Percentiles rank a stretch among this genome's conserved stretches.
Evolutionary conservation across 2,113 vertebrate genomes (phyloP).

Genomic region (Aleadryas rufinucha): DNA sequence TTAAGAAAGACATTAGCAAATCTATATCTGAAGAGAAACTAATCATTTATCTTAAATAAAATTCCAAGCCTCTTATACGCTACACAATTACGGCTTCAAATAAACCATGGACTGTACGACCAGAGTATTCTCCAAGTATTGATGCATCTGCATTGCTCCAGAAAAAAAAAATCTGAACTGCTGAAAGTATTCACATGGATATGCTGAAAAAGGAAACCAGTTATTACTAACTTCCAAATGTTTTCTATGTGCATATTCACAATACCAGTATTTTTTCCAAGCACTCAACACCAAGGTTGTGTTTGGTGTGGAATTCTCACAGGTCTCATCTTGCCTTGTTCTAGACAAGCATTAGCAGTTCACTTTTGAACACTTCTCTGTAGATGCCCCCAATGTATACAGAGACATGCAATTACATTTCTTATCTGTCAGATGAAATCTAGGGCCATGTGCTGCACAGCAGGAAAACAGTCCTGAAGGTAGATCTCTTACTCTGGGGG

Average conservation of each 20-base stretch:
- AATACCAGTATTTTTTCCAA: neutral
- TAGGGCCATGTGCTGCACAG: neutral
- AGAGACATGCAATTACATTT: neutral
- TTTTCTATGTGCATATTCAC: neutral
- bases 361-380: neutral
- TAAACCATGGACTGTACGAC: neutral
- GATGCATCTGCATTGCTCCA: neutral
- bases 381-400: neutral
- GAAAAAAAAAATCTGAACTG: neutral
- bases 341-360: neutral
- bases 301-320: neutral
- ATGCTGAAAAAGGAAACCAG: neutral
- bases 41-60: neutral
- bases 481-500: neutral
- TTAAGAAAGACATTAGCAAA: neutral
- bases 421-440: neutral
- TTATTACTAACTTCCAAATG: neutral
- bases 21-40: neutral
- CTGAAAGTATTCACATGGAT: neutral
- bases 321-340: neutral
- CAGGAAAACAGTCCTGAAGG: neutral
- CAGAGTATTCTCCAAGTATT: neutral
- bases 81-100: neutral
- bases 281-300: neutral
- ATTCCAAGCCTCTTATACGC: neutral